Evolutionary conservation across 2,797 vertebrate species (phyloP).

Genomic region (Loris lydekkerianus): DNA sequence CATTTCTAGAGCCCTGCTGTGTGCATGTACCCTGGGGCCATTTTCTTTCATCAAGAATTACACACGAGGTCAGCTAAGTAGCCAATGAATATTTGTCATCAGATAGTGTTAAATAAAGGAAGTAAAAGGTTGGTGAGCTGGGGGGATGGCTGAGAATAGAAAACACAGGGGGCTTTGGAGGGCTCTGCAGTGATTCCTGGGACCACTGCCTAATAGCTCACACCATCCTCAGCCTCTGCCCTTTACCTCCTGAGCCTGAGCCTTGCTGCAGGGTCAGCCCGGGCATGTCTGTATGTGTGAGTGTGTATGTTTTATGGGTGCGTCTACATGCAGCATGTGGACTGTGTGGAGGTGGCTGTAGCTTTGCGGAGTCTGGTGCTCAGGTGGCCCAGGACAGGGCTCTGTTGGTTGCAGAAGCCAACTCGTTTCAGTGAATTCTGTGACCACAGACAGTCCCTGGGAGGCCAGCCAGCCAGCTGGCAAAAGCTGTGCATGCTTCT

Average conservation of each 20-base stretch:
- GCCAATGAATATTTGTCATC: not conserved
- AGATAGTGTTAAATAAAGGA: not conserved
- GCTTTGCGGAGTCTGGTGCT: not conserved
- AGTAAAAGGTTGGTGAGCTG: not conserved
- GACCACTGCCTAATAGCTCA: not conserved
- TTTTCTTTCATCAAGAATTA: not conserved
- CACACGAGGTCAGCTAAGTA: not conserved
- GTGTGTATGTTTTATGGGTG: too few species aligned
- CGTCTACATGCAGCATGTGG: fast-evolving
- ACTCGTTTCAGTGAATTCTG: constrained; percentile 44
- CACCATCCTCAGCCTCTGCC: not conserved
- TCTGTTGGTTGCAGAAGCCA: constrained; percentile 20
- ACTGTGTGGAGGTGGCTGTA: fast-evolving
- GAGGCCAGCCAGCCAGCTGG: constrained; percentile 74
- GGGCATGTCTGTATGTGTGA: not conserved
- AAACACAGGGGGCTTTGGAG: not conserved
- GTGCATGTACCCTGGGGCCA: not conserved
- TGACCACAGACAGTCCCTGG: constrained; percentile 56
- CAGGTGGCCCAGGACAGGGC: not conserved
- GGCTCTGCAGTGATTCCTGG: not conserved
- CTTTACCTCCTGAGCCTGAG: not conserved
- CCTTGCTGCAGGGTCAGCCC: not conserved
- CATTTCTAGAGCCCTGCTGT: not conserved
- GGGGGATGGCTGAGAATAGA: not conserved
- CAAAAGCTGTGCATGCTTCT: constrained; percentile 58